Conservation (phyloP, 2,797 vertebrate genomes). For the Periparus ater region DNA sequence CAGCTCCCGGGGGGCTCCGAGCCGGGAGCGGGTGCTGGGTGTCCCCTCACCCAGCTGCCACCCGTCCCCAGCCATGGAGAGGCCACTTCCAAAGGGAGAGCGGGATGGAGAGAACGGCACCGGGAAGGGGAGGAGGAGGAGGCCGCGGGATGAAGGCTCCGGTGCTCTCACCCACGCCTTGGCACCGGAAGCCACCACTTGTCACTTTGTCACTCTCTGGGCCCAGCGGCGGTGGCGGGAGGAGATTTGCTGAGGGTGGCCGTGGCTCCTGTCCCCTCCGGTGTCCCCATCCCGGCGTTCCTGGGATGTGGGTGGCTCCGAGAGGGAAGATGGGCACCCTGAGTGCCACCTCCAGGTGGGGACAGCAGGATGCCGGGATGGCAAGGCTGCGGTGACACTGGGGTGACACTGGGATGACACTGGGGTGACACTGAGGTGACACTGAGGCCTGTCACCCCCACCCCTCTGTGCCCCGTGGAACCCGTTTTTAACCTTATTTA, state of each 20-base stretch:
- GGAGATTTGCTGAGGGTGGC: neutral
- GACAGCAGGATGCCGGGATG: neutral
- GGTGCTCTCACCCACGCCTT: neutral
- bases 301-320: neutral
- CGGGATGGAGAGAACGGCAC: accelerated
- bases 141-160: neutral
- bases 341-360: neutral
- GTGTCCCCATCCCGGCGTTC: neutral
- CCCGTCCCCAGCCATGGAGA: neutral
- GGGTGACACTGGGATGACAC: too few species aligned
- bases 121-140: neutral
- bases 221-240: accelerated
- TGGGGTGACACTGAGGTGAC: accelerated
- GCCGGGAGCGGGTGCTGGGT: neutral
- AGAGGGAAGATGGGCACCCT: neutral
- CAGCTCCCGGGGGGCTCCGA: neutral
- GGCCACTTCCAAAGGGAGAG: neutral
- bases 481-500: neutral
- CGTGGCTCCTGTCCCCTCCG: neutral
- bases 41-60: neutral
- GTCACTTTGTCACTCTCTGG: neutral
- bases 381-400: accelerated
- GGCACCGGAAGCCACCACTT: neutral
- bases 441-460: neutral
- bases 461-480: accelerated